Evolutionary conservation across 2,888 invertebrate genomes (phyloP).

Genomic region (Drepanosiphum platanoidis): DNA sequence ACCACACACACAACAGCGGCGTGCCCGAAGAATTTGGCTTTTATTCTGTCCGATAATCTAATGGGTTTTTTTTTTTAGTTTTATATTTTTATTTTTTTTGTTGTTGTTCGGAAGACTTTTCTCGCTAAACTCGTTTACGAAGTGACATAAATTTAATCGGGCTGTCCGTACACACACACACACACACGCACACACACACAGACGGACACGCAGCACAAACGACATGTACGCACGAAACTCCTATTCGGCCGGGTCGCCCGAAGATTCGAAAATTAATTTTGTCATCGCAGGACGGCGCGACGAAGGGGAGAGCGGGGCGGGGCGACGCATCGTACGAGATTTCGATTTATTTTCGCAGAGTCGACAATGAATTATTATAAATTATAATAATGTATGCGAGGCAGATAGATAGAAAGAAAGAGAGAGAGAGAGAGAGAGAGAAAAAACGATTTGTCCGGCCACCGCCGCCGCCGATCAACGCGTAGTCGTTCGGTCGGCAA

Average conservation of each 20-base stretch:
- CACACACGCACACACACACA: neutral
- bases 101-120: slow-evolving; percentile 40
- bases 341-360: slow-evolving; percentile 31
- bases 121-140: slow-evolving; percentile 52
- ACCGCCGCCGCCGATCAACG: neutral
- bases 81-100: too few relatives aligned
- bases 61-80: slow-evolving; percentile 38
- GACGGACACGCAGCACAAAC: too few relatives aligned
- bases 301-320: too few relatives aligned
- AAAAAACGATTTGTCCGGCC: neutral
- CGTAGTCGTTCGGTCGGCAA: slow-evolving; percentile 32
- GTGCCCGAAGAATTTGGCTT: slow-evolving; percentile 32
- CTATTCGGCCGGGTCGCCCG: neutral
- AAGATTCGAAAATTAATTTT: slow-evolving; percentile 45
- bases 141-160: slow-evolving; percentile 55
- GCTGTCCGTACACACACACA: slow-evolving; percentile 22
- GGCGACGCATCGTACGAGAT: neutral
- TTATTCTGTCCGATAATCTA: slow-evolving; percentile 47
- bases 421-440: neutral
- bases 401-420: neutral
- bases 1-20: too few relatives aligned
- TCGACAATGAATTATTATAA: slow-evolving; percentile 19
- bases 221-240: neutral
- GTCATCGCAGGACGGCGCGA: slow-evolving; percentile 11
- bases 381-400: too few relatives aligned